Conservation (phyloP, 2,888 invertebrate genomes). For the Phrixothrix hirtus region DNA sequence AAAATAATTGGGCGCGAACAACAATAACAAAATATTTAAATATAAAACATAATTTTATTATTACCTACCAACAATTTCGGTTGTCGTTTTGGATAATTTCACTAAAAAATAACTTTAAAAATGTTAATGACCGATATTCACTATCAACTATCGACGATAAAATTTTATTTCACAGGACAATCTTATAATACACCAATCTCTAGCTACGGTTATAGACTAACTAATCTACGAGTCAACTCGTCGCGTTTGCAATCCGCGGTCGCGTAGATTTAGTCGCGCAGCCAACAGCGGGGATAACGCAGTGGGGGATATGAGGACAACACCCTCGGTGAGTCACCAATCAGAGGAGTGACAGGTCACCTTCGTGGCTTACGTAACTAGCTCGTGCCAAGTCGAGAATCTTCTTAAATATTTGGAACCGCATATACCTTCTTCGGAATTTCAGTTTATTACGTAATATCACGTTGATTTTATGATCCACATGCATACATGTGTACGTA, state of each 20-base stretch:
- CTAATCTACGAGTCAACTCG: too few species aligned
- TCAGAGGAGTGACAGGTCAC: conserved; percentile 58
- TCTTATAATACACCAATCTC: too few species aligned
- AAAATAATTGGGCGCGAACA: conserved; percentile 1
- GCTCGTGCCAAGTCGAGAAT: conserved; percentile 33
- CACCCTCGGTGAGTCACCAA: conserved; percentile 60
- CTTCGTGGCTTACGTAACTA: conserved; percentile 56
- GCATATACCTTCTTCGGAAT: conserved; percentile 35
- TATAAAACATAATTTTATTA: background rate
- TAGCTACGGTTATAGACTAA: too few species aligned
- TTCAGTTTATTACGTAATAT: conserved; percentile 34
- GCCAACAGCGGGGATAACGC: conserved; percentile 36
- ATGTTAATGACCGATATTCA: too few species aligned
- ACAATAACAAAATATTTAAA: background rate
- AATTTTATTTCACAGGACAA: too few species aligned
- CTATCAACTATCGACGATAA: too few species aligned
- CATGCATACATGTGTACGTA: too few species aligned
- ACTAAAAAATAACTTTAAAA: too few species aligned
- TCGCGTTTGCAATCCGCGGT: conserved; percentile 21
- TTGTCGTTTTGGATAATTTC: background rate
- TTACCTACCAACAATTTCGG: conserved; percentile 1
- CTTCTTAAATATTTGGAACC: conserved; percentile 38
- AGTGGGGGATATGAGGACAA: conserved; percentile 55
- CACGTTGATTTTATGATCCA: conserved; percentile 19
- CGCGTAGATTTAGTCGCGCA: conserved; percentile 38